phyloP scores from a whole-genome alignment of 2,113 vertebrate species.

The Seriola dumerili region DNA sequence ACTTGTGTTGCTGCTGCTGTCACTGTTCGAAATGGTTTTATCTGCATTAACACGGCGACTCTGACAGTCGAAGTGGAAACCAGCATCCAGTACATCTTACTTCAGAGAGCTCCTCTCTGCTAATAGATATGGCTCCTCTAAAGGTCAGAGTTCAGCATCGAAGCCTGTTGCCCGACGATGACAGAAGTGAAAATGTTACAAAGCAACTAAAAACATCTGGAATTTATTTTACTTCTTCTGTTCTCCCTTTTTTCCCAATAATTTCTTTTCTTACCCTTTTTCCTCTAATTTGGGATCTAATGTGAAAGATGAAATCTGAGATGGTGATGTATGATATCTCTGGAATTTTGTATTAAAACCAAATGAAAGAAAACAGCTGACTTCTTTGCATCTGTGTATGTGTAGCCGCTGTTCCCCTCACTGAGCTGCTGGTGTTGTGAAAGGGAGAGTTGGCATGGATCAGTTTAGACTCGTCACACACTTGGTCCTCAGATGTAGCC shows the following conservation, averaged over 20 bases:
- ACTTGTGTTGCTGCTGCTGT: conserved; percentile 44
- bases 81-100: conserved; percentile 26
- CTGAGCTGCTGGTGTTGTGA: conserved; percentile 3
- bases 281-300: conserved; percentile 75
- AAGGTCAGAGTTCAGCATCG: conserved; percentile 46
- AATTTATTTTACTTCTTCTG: conserved; percentile 43
- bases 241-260: not conserved
- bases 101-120: conserved; percentile 31
- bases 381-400: conserved; percentile 24
- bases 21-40: conserved; percentile 49
- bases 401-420: not conserved
- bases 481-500: not conserved
- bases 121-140: conserved; percentile 17
- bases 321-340: conserved; percentile 82
- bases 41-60: conserved; percentile 56
- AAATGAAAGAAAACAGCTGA: conserved; percentile 55
- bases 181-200: conserved; percentile 39
- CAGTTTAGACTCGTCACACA: too few relatives aligned
- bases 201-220: conserved; percentile 36
- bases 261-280: conserved; percentile 62
- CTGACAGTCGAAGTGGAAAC: conserved; percentile 6
- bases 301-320: conserved; percentile 80
- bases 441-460: not conserved
- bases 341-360: conserved; percentile 84
- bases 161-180: conserved; percentile 26